A percentile compares a stretch with the other conserved stretches of the same genome.
Evolutionary conservation across 2,113 vertebrate genomes (phyloP).

Genomic region (Fregetta grallaria): DNA sequence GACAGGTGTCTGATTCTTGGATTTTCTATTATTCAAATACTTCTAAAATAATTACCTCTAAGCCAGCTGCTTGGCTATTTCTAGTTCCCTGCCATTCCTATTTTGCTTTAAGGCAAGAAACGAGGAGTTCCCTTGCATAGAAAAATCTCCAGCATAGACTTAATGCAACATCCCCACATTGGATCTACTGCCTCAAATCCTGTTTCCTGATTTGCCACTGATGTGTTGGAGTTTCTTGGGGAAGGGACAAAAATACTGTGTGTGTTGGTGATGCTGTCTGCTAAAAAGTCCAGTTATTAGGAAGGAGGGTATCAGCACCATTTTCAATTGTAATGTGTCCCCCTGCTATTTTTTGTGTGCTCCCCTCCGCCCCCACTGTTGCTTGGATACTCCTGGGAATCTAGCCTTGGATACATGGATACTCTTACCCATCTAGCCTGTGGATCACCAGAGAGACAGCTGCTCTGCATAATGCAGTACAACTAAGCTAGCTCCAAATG

Average conservation of each 20-base stretch:
- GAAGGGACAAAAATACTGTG: neutral
- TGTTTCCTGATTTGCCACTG: neutral
- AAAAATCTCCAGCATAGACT: neutral
- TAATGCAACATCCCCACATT: neutral
- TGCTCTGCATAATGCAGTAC: neutral
- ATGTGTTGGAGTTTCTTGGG: neutral
- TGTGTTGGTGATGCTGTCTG: neutral
- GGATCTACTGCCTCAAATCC: neutral
- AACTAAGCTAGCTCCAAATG: neutral
- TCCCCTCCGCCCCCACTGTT: neutral
- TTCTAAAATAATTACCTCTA: neutral
- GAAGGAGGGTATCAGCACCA: neutral
- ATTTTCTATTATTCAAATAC: neutral
- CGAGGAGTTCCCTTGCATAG: neutral
- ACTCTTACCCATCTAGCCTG: neutral
- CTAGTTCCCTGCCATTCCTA: neutral
- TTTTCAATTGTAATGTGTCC: neutral
- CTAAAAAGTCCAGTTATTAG: neutral
- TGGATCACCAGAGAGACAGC: neutral
- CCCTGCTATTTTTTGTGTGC: neutral
- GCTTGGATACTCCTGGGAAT: neutral
- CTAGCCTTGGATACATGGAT: neutral
- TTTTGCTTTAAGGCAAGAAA: neutral
- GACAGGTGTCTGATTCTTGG: neutral
- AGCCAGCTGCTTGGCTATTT: neutral